phyloP scores from a whole-genome alignment of 2,888 invertebrate genomes.

The Acronicta leporina region DNA sequence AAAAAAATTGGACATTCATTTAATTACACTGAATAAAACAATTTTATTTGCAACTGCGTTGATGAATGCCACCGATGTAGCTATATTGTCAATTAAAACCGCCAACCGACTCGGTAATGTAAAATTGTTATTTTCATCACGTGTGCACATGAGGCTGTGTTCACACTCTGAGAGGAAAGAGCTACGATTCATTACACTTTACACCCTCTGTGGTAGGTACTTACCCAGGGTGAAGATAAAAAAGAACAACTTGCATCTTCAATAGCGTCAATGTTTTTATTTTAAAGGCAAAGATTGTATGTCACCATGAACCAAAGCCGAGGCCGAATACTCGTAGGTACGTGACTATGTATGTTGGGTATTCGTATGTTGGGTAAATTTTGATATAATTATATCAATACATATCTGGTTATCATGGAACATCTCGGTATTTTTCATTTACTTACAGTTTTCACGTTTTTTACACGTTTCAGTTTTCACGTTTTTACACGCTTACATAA shows the following conservation, averaged over 20 bases:
- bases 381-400: too few relatives aligned
- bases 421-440: too few relatives aligned
- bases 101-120: constrained; percentile 67
- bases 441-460: too few relatives aligned
- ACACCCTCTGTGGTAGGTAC: constrained; percentile 32
- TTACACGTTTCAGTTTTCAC: too few relatives aligned
- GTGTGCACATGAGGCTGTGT: constrained; percentile 58
- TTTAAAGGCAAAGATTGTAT: too few relatives aligned
- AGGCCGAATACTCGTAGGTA: too few relatives aligned
- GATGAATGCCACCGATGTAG: constrained; percentile 65
- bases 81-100: constrained; percentile 76
- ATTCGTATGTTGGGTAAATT: too few relatives aligned
- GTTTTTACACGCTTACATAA: too few relatives aligned
- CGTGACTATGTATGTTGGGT: too few relatives aligned
- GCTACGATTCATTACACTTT: constrained; percentile 60
- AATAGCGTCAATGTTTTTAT: neutral
- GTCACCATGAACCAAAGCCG: too few relatives aligned
- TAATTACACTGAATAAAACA: constrained; percentile 68
- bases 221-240: neutral
- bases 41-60: constrained; percentile 68
- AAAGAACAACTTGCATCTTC: neutral
- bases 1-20: constrained; percentile 45
- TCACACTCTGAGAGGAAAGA: constrained; percentile 49
- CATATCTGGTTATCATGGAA: too few relatives aligned
- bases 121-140: constrained; percentile 78